phyloP scores from a whole-genome alignment of 2,113 vertebrate species.

The Saimiri boliviensis region DNA sequence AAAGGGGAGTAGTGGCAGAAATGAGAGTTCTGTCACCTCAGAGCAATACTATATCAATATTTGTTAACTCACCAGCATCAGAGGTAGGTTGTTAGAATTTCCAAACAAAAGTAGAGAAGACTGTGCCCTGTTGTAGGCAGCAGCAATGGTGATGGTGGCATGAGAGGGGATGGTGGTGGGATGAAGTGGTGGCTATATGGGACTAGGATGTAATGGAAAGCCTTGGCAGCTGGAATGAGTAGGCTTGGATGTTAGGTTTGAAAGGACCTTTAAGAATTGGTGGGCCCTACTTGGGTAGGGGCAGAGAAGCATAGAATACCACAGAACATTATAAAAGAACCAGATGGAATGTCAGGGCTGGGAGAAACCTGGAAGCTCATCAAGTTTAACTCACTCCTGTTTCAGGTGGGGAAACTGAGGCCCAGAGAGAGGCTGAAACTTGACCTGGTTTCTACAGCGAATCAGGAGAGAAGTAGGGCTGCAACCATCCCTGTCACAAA shows the following conservation, averaged over 20 bases:
- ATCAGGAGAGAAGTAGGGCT: not conserved
- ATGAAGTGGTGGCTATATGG: not conserved
- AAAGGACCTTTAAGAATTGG: not conserved
- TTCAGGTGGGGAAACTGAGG: not conserved
- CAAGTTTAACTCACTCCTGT: not conserved
- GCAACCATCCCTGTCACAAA: not conserved
- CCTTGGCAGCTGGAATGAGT: not conserved
- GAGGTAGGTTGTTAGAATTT: not conserved
- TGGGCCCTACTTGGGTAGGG: not conserved
- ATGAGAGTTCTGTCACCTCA: not conserved
- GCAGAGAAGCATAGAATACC: not conserved
- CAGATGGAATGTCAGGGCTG: not conserved
- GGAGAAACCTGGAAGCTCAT: not conserved
- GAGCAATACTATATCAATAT: not conserved
- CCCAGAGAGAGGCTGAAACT: not conserved
- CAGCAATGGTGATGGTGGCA: not conserved
- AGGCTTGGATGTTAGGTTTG: not conserved
- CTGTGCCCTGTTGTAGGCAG: not conserved
- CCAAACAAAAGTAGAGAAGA: not conserved
- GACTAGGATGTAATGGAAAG: not conserved
- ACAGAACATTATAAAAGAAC: not conserved
- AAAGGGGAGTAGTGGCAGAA: not conserved
- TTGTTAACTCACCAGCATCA: constrained; percentile 7
- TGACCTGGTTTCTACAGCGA: not conserved
- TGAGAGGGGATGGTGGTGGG: not conserved